Conservation (phyloP, 2,113 vertebrate genomes). For the Pandion haliaetus region DNA sequence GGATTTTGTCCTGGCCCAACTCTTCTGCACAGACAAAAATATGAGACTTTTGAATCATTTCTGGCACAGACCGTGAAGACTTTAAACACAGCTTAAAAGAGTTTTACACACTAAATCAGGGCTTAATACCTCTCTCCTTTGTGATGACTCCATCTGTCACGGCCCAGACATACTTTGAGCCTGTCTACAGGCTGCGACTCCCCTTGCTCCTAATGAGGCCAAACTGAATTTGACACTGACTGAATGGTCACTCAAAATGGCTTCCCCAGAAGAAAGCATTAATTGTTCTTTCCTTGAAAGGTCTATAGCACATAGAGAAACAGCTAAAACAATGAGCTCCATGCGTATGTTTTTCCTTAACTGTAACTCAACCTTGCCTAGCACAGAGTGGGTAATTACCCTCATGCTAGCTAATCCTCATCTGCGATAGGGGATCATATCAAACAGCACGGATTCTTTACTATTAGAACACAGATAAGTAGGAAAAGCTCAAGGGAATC, state of each 20-base stretch:
- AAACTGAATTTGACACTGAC: not conserved
- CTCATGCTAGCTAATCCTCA: not conserved
- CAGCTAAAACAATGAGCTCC: not conserved
- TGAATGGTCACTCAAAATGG: not conserved
- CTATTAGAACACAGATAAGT: not conserved
- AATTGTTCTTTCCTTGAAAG: not conserved
- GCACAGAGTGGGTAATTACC: not conserved
- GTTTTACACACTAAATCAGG: not conserved
- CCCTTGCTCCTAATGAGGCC: not conserved
- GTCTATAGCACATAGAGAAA: not conserved
- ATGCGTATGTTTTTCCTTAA: not conserved
- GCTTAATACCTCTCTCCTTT: not conserved
- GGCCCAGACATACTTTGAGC: not conserved
- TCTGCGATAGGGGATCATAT: not conserved
- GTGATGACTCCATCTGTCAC: not conserved
- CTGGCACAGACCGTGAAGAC: not conserved
- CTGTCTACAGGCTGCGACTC: not conserved
- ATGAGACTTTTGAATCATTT: not conserved
- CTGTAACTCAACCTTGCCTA: not conserved
- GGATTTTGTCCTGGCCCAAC: not conserved
- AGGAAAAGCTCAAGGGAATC: not conserved
- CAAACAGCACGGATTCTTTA: conserved; percentile 6
- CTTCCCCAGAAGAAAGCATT: not conserved
- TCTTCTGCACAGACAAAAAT: not conserved
- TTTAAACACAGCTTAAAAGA: not conserved